Conservation (phyloP, 2,888 invertebrate species). For the Petrolisthes manimaculis region DNA sequence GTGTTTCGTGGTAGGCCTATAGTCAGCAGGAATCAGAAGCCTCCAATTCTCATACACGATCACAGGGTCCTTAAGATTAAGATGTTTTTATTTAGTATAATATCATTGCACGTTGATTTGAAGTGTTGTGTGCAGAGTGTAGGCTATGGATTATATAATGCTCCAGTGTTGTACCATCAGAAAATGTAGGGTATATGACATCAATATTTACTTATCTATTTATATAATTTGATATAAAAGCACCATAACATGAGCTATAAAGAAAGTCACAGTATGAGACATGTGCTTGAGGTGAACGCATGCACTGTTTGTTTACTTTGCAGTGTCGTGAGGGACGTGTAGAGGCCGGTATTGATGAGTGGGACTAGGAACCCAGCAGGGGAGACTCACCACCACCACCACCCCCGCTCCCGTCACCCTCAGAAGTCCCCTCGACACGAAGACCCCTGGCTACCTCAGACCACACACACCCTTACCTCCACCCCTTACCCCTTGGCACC, state of each 20-base stretch:
- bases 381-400: neutral
- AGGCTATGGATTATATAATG: neutral
- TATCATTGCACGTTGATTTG: too few relatives aligned
- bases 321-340: neutral
- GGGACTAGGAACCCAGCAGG: conserved; percentile 10
- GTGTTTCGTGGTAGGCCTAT: too few relatives aligned
- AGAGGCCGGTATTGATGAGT: conserved; percentile 39
- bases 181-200: neutral
- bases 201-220: too few relatives aligned
- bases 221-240: too few relatives aligned
- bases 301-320: neutral
- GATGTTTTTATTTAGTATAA: too few relatives aligned
- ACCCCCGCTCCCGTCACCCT: conserved; percentile 1
- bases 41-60: too few relatives aligned
- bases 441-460: conserved; percentile 42
- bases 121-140: neutral
- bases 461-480: neutral
- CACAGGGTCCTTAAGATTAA: too few relatives aligned
- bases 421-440: conserved; percentile 26
- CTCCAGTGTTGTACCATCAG: neutral
- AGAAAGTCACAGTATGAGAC: too few relatives aligned
- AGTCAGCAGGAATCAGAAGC: too few relatives aligned
- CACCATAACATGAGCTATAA: too few relatives aligned
- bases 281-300: neutral
- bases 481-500: conserved; percentile 2